Evolutionary conservation across 2,888 invertebrate genomes (phyloP), one percentile per base, ranked within the genome.

Genomic region (Pandemis cinnamomeana): DNA sequence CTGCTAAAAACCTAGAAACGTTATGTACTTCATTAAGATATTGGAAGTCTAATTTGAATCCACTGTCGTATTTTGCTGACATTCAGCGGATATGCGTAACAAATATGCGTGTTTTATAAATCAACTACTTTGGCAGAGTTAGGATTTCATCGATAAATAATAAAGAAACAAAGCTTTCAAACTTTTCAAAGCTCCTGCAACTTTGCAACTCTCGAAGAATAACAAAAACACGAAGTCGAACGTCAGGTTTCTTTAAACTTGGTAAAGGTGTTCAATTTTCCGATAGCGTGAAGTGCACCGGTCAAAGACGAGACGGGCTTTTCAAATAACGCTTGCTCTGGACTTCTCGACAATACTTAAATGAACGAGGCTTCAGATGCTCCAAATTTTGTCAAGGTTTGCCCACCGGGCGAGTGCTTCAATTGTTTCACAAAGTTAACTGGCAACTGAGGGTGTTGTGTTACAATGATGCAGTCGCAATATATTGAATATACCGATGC

Each of bases 381-480:
- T 58, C 58, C 58, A 20, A 58, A 58, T 58, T 58, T 58, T n/a
- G 27, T 27, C 58, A 58, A 58, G 58, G 58, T 58, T 20, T 27
- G 58, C 20, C 20, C 7, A 20, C 5, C 27, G 27, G 58, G 27
- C 27, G 11, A 58, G 58, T 58, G 58, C 10, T 27, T 58, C 27
- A 27, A 58, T 58, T 58, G 58, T 58, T 58, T 27, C 5, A 27
- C 27, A 11, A 58, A 58, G 58, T 58, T 58, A 27, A 58, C 58
- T 58, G 11, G 20, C 10, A 58, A 58, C 11, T 55, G 4, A 27
- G 58, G 7, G 15, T 20, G 20, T 55, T 51, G 15, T 53, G 20
- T 55, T 11, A 5, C 27, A 11, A 58, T 27, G 27, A n/a, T 58
- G 20, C 27, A 58, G 7, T 5, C 53, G 15, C 27, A 36, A 36